Conservation (phyloP, 2,888 invertebrate genomes). For the Acrobasis repandana region DNA sequence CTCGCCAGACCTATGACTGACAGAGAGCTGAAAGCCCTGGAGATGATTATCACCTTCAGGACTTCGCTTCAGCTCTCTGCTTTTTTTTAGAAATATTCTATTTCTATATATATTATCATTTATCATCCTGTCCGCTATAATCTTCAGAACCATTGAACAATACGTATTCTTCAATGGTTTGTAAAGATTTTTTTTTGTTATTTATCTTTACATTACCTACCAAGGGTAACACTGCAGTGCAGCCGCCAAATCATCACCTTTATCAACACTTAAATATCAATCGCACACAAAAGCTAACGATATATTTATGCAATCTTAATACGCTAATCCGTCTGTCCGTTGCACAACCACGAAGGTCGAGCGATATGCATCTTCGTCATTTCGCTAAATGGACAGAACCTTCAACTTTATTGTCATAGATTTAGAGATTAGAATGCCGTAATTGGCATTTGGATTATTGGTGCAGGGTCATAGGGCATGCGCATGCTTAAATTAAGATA, state of each 20-base stretch:
- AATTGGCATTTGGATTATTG: constrained; percentile 10
- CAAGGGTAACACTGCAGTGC: background rate
- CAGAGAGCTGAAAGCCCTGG: no score
- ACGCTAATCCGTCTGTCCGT: constrained; percentile 20
- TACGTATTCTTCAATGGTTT: no score
- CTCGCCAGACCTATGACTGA: no score
- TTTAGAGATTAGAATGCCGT: constrained; percentile 11
- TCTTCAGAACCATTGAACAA: no score
- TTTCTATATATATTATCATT: no score
- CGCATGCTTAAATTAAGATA: background rate
- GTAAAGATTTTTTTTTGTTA: no score
- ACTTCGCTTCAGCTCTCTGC: no score
- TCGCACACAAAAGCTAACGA: constrained; percentile 3
- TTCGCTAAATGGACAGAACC: constrained; percentile 10
- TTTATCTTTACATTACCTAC: no score
- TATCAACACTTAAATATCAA: constrained; percentile 8
- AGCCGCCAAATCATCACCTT: background rate
- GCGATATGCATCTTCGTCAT: constrained; percentile 20
- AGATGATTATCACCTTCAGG: no score
- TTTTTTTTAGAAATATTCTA: no score
- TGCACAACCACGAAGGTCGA: constrained; percentile 21
- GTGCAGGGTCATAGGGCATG: constrained; percentile 15
- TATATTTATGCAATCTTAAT: constrained; percentile 17
- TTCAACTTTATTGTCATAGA: constrained; percentile 12
- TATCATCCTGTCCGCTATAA: no score